Evolutionary conservation across 2,113 vertebrate genomes (phyloP).

Genomic region (Emydocephalus ijimae): DNA sequence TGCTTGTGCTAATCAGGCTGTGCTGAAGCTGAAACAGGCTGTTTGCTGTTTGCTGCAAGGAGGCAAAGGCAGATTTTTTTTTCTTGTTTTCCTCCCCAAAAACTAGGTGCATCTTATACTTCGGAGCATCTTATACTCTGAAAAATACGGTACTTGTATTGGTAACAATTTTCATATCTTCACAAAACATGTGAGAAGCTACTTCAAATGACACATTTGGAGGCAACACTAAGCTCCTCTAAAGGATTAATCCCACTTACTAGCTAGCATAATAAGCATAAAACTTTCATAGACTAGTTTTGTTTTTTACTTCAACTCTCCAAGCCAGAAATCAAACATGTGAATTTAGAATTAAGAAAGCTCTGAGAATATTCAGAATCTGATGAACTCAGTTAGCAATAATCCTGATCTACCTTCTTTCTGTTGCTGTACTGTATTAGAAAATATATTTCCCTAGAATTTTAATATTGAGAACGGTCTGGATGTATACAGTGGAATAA

Average conservation of each 20-base stretch:
- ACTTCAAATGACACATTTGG: not conserved
- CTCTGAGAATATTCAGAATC: not conserved
- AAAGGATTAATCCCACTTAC: not conserved
- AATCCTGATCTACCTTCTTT: not conserved
- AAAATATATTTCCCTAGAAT: not conserved
- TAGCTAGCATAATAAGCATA: not conserved
- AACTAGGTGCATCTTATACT: too few species aligned
- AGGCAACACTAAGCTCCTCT: not conserved
- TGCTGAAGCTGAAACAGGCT: too few species aligned
- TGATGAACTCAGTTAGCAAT: not conserved
- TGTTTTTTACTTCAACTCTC: not conserved
- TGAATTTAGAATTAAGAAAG: not conserved
- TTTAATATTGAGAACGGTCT: not conserved
- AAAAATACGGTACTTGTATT: not conserved
- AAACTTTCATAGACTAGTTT: not conserved
- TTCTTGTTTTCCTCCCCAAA: too few species aligned
- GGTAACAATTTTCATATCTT: not conserved
- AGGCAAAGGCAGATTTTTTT: too few species aligned
- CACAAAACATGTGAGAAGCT: not conserved
- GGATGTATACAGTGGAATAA: not conserved
- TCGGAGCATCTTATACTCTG: too few species aligned
- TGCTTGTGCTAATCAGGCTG: too few species aligned
- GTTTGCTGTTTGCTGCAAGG: too few species aligned
- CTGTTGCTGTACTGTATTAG: not conserved
- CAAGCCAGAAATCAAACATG: not conserved